Conservation (phyloP, 2,888 invertebrate species). For the Carpatolechia fugitivella region DNA sequence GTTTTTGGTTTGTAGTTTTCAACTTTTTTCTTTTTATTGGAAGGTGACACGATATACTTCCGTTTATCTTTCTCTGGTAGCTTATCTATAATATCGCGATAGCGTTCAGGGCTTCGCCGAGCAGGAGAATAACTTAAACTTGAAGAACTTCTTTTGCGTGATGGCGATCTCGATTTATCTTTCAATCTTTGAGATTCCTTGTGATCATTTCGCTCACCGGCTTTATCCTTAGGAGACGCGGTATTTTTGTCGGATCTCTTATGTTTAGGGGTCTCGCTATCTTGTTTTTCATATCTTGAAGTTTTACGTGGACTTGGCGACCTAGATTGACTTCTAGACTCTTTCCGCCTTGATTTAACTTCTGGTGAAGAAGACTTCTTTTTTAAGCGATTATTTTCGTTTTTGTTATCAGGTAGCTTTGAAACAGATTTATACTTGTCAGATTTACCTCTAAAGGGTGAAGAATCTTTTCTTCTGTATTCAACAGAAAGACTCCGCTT, state of each 20-base stretch:
- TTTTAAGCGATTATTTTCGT: slow-evolving; percentile 37
- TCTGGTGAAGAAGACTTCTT: slow-evolving; percentile 44
- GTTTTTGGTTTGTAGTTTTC: slow-evolving; percentile 53
- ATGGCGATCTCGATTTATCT: slow-evolving; percentile 43
- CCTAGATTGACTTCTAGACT: slow-evolving; percentile 46
- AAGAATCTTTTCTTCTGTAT: slow-evolving; percentile 42
- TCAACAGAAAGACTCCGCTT: slow-evolving; percentile 47
- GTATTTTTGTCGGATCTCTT: slow-evolving; percentile 43
- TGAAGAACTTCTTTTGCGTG: slow-evolving; percentile 73
- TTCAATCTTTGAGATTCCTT: slow-evolving; percentile 34
- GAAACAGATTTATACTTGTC: slow-evolving; percentile 43
- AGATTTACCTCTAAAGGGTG: slow-evolving; percentile 37
- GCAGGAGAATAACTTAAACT: slow-evolving; percentile 85
- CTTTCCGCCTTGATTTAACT: slow-evolving; percentile 26
- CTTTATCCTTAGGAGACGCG: slow-evolving; percentile 21
- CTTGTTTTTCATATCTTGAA: slow-evolving; percentile 45
- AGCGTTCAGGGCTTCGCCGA: slow-evolving; percentile 83
- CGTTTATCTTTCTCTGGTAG: slow-evolving; percentile 77
- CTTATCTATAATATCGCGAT: slow-evolving; percentile 81
- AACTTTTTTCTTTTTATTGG: slow-evolving; percentile 49
- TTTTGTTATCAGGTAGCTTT: slow-evolving; percentile 42
- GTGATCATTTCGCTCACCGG: slow-evolving; percentile 34
- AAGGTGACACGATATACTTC: slow-evolving; percentile 67
- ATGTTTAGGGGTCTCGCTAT: slow-evolving; percentile 41
- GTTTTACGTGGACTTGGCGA: slow-evolving; percentile 45